Conservation (phyloP, 2,113 vertebrate species). For the Perccottus glenii region DNA sequence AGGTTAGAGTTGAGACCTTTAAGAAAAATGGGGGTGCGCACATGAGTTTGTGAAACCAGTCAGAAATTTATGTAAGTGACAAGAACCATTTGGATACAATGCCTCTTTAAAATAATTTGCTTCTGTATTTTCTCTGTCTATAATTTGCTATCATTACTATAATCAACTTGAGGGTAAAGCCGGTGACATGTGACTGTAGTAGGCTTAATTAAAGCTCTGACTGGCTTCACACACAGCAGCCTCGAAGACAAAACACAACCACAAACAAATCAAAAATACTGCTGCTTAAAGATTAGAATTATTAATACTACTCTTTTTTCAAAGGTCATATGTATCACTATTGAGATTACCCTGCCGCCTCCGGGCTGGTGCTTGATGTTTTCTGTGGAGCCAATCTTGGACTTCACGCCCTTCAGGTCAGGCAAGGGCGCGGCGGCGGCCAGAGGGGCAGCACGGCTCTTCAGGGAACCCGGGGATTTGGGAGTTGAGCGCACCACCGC, state of each 20-base stretch:
- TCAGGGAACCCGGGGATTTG: constrained; percentile 91
- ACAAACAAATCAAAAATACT: neutral
- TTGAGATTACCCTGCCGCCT: constrained; percentile 88
- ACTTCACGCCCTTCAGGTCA: constrained; percentile 91
- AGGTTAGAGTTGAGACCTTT: constrained; percentile 57
- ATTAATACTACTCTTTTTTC: no score
- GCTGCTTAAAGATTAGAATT: no score
- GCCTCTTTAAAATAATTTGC: no score
- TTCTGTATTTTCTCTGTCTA: no score
- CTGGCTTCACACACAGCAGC: no score
- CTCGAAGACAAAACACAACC: neutral
- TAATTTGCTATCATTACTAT: no score
- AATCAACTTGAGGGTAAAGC: no score
- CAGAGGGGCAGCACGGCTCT: constrained; percentile 83
- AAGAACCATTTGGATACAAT: neutral
- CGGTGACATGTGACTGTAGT: no score
- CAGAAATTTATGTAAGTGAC: neutral
- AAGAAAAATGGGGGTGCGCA: constrained; percentile 7
- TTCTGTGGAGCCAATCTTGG: constrained; percentile 95
- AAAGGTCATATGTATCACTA: no score
- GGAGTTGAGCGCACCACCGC: constrained; percentile 94
- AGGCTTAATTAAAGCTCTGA: no score
- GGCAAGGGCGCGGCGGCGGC: constrained; percentile 83
- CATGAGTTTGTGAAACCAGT: constrained; percentile 21
- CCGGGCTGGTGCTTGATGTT: constrained; percentile 97